Percentiles rank a stretch among this genome's conserved stretches.
Evolutionary conservation across 2,888 invertebrate genomes (phyloP).

Genomic region (Blastobasis lacticolella): DNA sequence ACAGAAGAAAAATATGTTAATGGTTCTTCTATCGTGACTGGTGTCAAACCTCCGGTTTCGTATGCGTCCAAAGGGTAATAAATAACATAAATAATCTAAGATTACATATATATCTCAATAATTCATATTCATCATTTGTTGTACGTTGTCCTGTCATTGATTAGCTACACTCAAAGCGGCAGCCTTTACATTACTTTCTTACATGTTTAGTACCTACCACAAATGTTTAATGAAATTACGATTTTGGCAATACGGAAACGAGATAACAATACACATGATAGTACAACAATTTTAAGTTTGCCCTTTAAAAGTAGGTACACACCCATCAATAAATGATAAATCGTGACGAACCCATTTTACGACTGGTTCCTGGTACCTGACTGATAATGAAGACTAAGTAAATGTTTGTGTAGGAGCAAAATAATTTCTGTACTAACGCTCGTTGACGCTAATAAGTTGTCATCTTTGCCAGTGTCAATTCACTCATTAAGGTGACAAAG

Average conservation of each 20-base stretch:
- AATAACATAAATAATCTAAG: too few species aligned
- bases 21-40: too few species aligned
- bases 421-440: slow-evolving; percentile 14
- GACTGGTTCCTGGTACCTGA: slow-evolving; percentile 4
- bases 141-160: too few species aligned
- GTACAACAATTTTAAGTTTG: neutral
- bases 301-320: neutral
- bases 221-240: neutral
- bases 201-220: too few species aligned
- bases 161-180: too few species aligned
- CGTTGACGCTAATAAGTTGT: slow-evolving; percentile 18
- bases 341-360: slow-evolving; percentile 11
- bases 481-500: slow-evolving; percentile 41
- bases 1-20: too few species aligned
- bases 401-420: slow-evolving; percentile 1
- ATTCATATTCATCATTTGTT: too few species aligned
- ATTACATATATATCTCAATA: too few species aligned
- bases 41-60: too few species aligned
- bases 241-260: neutral
- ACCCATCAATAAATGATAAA: slow-evolving; percentile 6
- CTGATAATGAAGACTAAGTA: slow-evolving; percentile 3
- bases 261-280: neutral
- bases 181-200: too few species aligned
- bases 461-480: slow-evolving; percentile 28
- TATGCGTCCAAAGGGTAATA: too few species aligned